phyloP scores from a whole-genome alignment of 2,113 vertebrate species.

The Etheostoma cragini region DNA sequence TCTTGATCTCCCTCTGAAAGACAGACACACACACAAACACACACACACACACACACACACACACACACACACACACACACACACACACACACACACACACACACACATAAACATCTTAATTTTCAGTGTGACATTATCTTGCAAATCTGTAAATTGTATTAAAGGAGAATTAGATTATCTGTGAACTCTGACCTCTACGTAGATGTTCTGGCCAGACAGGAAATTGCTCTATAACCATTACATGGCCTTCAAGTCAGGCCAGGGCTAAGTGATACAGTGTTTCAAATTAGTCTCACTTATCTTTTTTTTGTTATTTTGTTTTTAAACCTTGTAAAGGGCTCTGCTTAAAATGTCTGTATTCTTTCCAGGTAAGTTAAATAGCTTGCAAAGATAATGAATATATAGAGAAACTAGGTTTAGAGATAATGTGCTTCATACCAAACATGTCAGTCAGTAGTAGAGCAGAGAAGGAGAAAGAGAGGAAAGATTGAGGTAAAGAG shows the following conservation, averaged over 20 bases:
- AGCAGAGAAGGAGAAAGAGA: background rate
- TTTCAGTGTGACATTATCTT: conserved; percentile 58
- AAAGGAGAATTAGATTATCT: conserved; percentile 64
- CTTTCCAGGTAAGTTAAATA: background rate
- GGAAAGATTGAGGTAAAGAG: background rate
- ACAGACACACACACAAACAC: too few species aligned
- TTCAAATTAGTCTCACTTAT: conserved; percentile 63
- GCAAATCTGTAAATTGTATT: conserved; percentile 63
- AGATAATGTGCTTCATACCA: conserved; percentile 1
- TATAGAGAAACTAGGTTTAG: background rate
- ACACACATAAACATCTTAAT: conserved; percentile 30
- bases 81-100: conserved; percentile 3
- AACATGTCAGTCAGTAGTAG: conserved; percentile 19
- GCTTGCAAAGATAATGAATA: conserved; percentile 4
- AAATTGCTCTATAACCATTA: conserved; percentile 62
- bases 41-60: conserved; percentile 9
- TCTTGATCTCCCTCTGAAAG: background rate
- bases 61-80: background rate
- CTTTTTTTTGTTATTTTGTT: background rate
- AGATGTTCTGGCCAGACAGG: conserved; percentile 44
- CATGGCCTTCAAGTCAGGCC: conserved; percentile 45
- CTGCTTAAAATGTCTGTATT: conserved; percentile 12
- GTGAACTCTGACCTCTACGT: conserved; percentile 51
- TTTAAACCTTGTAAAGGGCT: conserved; percentile 3
- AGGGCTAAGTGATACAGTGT: conserved; percentile 51